phyloP scores from a whole-genome alignment of 2,888 invertebrate genomes.

The Elysia crispata region DNA sequence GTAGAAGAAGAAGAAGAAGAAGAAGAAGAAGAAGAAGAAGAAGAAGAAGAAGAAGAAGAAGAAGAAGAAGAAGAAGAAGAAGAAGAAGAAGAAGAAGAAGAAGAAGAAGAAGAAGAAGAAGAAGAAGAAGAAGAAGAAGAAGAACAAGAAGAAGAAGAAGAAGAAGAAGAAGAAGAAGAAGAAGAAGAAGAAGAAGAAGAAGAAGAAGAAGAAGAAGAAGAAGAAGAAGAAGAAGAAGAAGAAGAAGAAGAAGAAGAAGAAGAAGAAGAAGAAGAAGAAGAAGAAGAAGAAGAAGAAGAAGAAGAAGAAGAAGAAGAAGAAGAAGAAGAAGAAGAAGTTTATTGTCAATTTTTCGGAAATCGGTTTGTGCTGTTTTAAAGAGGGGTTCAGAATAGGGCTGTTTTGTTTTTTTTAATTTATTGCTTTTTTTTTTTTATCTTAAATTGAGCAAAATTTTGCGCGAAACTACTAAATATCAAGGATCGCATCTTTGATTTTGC shows the following conservation, averaged over 20 bases:
- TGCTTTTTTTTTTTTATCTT: no score
- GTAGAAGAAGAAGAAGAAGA: background rate
- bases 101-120: background rate
- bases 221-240: slow-evolving; percentile 15
- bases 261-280: slow-evolving; percentile 19
- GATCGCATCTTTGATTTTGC: no score
- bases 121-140: slow-evolving; percentile 19
- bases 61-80: background rate
- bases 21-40: background rate
- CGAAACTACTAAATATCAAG: no score
- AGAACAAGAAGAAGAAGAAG: slow-evolving; percentile 16
- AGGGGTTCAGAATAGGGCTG: no score
- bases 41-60: background rate
- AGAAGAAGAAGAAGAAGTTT: no score
- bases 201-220: slow-evolving; percentile 19
- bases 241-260: slow-evolving; percentile 14
- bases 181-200: slow-evolving; percentile 19
- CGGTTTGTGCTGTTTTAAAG: no score
- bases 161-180: slow-evolving; percentile 14
- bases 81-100: background rate
- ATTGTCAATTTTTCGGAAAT: no score
- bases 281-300: slow-evolving; percentile 19
- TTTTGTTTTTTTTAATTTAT: no score
- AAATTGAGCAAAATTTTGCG: no score
- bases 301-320: slow-evolving; percentile 19